Conservation (phyloP, 2,797 vertebrate species). For the Amblyraja radiata region DNA sequence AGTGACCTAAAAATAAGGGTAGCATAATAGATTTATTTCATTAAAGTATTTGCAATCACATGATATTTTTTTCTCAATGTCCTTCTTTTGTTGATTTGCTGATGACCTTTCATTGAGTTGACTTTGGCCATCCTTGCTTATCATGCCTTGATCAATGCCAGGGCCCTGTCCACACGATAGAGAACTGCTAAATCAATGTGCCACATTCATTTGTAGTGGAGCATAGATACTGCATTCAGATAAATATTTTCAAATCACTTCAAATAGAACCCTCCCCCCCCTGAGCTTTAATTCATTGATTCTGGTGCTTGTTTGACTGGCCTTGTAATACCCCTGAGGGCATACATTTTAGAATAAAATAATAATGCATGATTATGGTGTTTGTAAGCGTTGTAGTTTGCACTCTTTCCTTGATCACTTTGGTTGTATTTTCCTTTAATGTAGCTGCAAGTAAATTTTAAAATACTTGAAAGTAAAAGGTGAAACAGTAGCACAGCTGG, state of each 20-base stretch:
- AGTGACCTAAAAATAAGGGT: too few relatives aligned
- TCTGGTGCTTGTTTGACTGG: neutral
- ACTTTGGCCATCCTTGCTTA: neutral
- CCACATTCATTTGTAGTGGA: neutral
- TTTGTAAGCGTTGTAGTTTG: neutral
- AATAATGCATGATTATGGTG: neutral
- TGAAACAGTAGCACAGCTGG: neutral
- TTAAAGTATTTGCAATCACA: neutral
- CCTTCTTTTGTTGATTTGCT: neutral
- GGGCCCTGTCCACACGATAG: neutral
- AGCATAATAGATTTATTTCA: neutral
- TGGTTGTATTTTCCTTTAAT: neutral
- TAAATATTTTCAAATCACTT: neutral
- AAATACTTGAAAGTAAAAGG: neutral
- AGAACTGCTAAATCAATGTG: neutral
- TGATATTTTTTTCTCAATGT: neutral
- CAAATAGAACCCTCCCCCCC: neutral
- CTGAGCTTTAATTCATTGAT: constrained; percentile 7
- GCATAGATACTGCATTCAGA: too few relatives aligned
- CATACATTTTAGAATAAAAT: neutral
- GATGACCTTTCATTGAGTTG: neutral
- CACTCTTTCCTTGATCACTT: neutral
- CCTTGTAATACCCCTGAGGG: neutral
- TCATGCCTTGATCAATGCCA: neutral
- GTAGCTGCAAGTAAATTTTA: neutral